Evolutionary conservation across 2,113 vertebrate genomes (phyloP).

Genomic region (Chamaetylas fuelleborni): DNA sequence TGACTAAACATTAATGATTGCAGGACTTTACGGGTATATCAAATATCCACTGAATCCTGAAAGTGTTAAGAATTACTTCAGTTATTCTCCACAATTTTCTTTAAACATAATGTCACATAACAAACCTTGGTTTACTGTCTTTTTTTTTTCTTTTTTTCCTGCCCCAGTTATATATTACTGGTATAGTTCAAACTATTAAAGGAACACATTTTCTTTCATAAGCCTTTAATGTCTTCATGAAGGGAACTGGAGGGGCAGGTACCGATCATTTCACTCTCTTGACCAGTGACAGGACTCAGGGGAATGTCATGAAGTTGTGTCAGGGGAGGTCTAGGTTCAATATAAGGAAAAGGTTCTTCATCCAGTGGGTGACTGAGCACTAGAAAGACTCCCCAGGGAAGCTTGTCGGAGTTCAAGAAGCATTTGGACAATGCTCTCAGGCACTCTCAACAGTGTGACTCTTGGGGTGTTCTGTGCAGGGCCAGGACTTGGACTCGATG

Average conservation of each 20-base stretch:
- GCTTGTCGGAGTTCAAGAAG: neutral
- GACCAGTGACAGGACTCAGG: neutral
- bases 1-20: neutral
- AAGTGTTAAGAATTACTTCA: neutral
- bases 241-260: neutral
- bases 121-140: neutral
- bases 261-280: neutral
- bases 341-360: no score
- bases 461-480: no score
- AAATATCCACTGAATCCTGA: neutral
- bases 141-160: neutral
- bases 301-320: neutral
- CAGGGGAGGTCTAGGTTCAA: neutral
- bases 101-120: neutral
- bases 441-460: no score
- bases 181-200: neutral
- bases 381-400: neutral
- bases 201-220: neutral
- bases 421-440: neutral
- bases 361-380: no score
- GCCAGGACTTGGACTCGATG: fast-evolving
- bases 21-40: neutral
- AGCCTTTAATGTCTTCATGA: neutral
- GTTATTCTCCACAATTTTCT: neutral
- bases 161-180: neutral